Percentiles rank a stretch among this genome's conserved stretches.
phyloP scores from a whole-genome alignment of 2,797 vertebrate species.

The Melopsittacus undulatus region DNA sequence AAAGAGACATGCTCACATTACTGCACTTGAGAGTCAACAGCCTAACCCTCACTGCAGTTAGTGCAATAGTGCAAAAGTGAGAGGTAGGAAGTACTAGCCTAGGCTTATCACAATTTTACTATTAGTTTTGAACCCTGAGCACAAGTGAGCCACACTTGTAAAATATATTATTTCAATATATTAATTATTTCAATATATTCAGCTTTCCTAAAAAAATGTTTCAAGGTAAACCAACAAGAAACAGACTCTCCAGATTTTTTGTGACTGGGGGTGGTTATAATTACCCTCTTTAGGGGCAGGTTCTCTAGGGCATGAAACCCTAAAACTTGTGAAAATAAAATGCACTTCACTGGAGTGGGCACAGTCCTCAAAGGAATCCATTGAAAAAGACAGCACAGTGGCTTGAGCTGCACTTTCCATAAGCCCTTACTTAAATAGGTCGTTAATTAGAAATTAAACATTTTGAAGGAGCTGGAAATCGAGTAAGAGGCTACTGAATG shows the following conservation, averaged over 20 bases:
- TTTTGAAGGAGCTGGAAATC: background rate
- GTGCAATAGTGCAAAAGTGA: no score
- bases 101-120: fast-evolving
- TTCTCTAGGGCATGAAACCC: background rate
- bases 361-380: background rate
- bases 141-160: background rate
- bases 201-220: background rate
- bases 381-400: background rate
- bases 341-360: background rate
- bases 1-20: fast-evolving
- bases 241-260: background rate
- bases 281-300: background rate
- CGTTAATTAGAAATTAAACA: background rate
- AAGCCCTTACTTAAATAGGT: background rate
- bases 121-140: background rate
- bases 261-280: background rate
- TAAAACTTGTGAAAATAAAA: background rate
- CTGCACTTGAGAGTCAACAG: background rate
- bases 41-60: background rate
- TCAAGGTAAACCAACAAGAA: background rate
- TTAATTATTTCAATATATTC: background rate
- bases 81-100: background rate
- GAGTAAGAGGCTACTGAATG: background rate
- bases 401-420: background rate
- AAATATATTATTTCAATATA: background rate